Conservation (phyloP, 1,140 invertebrate species). For the Microplitis demolitor region DNA sequence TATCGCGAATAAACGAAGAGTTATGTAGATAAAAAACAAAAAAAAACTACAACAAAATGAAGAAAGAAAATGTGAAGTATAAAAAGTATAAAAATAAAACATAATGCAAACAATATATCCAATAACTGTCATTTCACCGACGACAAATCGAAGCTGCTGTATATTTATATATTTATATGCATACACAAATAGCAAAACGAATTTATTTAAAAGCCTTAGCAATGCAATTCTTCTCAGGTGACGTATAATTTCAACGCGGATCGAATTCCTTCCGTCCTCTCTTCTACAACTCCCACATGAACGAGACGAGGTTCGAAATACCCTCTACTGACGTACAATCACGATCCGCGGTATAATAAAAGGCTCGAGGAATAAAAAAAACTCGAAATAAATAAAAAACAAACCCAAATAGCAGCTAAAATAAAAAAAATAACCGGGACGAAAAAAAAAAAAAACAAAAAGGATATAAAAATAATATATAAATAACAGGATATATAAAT, state of each 20-base stretch:
- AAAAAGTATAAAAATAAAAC: not conserved
- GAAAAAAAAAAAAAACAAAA: not conserved
- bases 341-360: slow-evolving; percentile 9
- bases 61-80: not conserved
- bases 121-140: slow-evolving; percentile 22
- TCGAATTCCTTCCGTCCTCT: slow-evolving; percentile 2
- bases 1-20: not conserved
- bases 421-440: not conserved
- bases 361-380: not conserved
- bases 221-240: slow-evolving; percentile 7
- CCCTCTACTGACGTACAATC: not conserved
- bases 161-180: not conserved
- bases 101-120: not conserved
- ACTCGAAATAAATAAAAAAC: too few species aligned
- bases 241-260: slow-evolving; percentile 7
- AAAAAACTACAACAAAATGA: not conserved
- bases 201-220: slow-evolving; percentile 1
- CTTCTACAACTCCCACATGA: not conserved
- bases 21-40: not conserved
- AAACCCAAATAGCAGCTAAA: too few species aligned
- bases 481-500: not conserved
- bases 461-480: not conserved
- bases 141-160: not conserved
- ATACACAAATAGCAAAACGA: slow-evolving; percentile 19
- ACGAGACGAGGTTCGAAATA: not conserved